phyloP scores from a whole-genome alignment of 2,797 vertebrate genomes.

The Gastrophryne carolinensis region DNA sequence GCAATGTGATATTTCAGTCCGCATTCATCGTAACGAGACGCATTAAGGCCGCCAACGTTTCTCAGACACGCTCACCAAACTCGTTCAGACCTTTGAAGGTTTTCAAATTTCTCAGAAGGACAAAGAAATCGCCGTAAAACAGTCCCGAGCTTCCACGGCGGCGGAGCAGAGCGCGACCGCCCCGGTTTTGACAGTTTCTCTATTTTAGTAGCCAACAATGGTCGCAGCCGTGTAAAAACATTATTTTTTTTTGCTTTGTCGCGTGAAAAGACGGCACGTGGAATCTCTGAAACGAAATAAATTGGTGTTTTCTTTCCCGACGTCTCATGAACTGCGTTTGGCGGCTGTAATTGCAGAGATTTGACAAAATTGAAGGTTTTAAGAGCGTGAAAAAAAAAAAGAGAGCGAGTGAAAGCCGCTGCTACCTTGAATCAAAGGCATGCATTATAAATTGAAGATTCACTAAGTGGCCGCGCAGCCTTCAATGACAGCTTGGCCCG shows the following conservation, averaged over 20 bases:
- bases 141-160: background rate
- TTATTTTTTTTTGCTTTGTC: background rate
- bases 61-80: background rate
- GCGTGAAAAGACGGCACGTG: background rate
- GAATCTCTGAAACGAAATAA: background rate
- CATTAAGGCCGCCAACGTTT: background rate
- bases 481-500: constrained; percentile 31
- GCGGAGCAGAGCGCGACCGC: too few species aligned
- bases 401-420: background rate
- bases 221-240: background rate
- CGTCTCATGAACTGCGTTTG: constrained; percentile 12
- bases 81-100: background rate
- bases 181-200: background rate
- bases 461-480: constrained; percentile 15
- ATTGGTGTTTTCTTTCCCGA: constrained; percentile 35
- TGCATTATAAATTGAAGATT: constrained; percentile 48
- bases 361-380: constrained; percentile 41
- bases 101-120: background rate
- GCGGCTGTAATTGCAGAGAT: constrained; percentile 28
- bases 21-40: too few species aligned
- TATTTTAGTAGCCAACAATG: background rate
- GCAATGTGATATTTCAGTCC: too few species aligned
- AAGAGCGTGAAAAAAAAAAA: constrained; percentile 31
- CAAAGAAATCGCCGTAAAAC: background rate
- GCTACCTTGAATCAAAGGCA: constrained; percentile 42